Percentiles rank a stretch among this genome's conserved stretches.
Conservation (phyloP, 2,113 vertebrate species). For the Cochlearius cochlearius region DNA sequence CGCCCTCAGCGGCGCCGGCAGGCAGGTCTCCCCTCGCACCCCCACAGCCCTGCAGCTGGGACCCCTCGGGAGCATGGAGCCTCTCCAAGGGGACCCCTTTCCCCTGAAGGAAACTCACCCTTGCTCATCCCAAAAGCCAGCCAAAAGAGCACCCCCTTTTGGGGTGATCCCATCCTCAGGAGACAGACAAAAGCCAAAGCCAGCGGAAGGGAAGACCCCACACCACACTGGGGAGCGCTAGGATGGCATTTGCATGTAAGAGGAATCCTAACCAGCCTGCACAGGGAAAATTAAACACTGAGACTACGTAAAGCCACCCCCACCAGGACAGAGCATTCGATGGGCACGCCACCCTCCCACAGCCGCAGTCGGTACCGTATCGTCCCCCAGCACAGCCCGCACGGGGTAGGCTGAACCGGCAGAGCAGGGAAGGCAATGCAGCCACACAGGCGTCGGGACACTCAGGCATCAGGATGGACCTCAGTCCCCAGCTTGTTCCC, state of each 20-base stretch:
- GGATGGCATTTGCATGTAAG: not conserved
- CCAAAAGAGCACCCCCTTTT: not conserved
- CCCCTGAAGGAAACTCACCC: too few species aligned
- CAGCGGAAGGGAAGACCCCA: not conserved
- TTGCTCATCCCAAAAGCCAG: not conserved
- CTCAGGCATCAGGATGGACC: not conserved
- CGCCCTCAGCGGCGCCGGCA: not conserved
- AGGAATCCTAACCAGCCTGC: not conserved
- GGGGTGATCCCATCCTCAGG: not conserved
- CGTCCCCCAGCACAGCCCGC: not conserved
- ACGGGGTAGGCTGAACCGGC: too few species aligned
- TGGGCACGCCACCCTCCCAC: not conserved
- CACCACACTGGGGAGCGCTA: not conserved
- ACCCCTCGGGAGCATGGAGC: not conserved
- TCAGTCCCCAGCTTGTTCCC: not conserved
- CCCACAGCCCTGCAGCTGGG: not conserved
- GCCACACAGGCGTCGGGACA: rapidly evolving
- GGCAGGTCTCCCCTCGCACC: not conserved
- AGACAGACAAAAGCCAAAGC: not conserved
- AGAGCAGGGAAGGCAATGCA: not conserved
- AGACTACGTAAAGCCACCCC: not conserved
- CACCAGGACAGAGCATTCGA: not conserved
- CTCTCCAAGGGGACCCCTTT: not conserved
- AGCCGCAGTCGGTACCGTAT: rapidly evolving
- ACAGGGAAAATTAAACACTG: not conserved